These are phyloP conservation scores for Phenganax marumi DNA, from an alignment of 92 coral and sea anemone genomes.

Conservation along the genomic window DNA sequence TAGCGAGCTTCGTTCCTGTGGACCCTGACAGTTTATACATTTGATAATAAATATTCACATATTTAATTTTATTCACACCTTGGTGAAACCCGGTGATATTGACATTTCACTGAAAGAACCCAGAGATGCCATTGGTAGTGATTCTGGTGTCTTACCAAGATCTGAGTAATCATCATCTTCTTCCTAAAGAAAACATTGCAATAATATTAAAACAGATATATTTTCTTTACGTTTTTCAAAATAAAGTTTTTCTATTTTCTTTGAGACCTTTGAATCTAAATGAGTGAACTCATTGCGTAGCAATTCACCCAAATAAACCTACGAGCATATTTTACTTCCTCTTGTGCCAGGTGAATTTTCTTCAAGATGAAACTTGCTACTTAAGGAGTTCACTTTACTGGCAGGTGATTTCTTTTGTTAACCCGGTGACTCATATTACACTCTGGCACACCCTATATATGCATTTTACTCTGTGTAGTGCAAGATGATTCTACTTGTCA, in stretches of 20 bases:
- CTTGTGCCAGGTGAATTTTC: too few species aligned
- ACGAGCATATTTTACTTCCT: too few species aligned
- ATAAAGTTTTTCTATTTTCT: background rate
- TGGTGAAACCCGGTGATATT: constrained; percentile 76
- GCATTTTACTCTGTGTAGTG: too few species aligned
- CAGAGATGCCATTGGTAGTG: constrained; percentile 64
- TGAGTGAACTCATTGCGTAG: too few species aligned
- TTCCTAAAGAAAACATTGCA: constrained; percentile 32
- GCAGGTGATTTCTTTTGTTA: too few species aligned
- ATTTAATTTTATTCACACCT: background rate
- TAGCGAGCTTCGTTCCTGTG: background rate
- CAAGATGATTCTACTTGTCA: too few species aligned
- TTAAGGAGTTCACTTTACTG: too few species aligned
- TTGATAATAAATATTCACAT: background rate
- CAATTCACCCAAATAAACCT: too few species aligned
- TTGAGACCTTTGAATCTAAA: too few species aligned
- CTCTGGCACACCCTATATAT: too few species aligned
- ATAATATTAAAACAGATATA: background rate
- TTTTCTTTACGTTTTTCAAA: background rate
- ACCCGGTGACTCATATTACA: too few species aligned
- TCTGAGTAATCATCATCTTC: constrained; percentile 77
- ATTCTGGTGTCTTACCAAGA: constrained; percentile 74
- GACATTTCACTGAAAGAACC: constrained; percentile 60
- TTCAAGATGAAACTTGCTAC: too few species aligned
- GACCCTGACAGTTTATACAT: background rate